Percentiles rank a stretch among this genome's conserved stretches.
These are phyloP conservation scores for Bucco capensis DNA, from an alignment of 2,113 vertebrate species.

Conservation along the genomic window DNA sequence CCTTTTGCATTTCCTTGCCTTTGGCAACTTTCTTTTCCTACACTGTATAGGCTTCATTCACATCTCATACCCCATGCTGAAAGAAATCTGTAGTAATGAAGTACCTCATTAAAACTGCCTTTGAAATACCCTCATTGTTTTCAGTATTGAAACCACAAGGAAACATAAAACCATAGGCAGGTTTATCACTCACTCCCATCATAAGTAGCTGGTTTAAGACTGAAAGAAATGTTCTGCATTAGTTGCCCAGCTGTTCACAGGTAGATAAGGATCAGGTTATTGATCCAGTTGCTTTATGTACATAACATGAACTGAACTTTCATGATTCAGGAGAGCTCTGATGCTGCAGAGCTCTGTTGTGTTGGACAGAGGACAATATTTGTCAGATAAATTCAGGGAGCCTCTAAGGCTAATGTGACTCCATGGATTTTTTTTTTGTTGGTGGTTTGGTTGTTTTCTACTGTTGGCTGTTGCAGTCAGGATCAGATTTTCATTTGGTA, in stretches of 20 bases:
- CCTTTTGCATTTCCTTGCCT: not conserved
- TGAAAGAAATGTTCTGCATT: not conserved
- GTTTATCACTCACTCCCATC: not conserved
- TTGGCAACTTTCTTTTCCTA: not conserved
- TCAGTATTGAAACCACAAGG: not conserved
- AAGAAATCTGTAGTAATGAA: not conserved
- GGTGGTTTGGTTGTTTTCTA: not conserved
- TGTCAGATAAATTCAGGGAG: not conserved
- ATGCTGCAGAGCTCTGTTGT: not conserved
- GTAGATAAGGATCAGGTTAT: not conserved
- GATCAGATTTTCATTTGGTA: not conserved
- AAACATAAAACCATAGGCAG: not conserved
- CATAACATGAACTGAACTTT: not conserved
- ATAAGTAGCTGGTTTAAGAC: not conserved
- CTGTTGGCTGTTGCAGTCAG: not conserved
- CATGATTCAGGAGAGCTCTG: not conserved
- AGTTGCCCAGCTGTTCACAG: not conserved
- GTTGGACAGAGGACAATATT: not conserved
- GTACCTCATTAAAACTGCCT: not conserved
- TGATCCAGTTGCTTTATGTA: rapidly evolving
- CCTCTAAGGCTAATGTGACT: not conserved
- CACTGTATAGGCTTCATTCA: not conserved
- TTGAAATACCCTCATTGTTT: not conserved
- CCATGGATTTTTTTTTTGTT: not conserved
- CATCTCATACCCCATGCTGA: not conserved